phyloP scores from a whole-genome alignment of 1,140 invertebrate genomes.

The Zaprionus taronus region DNA sequence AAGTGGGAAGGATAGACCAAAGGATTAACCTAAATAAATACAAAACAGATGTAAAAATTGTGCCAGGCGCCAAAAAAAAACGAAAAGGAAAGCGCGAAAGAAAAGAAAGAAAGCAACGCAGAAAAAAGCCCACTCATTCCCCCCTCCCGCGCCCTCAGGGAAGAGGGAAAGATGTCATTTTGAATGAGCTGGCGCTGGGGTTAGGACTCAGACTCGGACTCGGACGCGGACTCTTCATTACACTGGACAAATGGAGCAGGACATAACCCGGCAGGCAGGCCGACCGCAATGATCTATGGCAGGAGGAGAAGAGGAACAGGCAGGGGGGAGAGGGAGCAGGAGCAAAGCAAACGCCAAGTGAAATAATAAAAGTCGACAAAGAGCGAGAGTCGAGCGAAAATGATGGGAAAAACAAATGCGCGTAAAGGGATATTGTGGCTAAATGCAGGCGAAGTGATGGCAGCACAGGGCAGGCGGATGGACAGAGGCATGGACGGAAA shows the following conservation, averaged over 20 bases:
- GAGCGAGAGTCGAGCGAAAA: conserved; percentile 29
- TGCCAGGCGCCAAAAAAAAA: conserved; percentile 48
- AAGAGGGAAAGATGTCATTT: conserved; percentile 60
- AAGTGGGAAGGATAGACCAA: conserved; percentile 16
- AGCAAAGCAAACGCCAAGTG: conserved; percentile 56
- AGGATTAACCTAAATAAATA: conserved; percentile 82
- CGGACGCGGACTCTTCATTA: conserved; percentile 42
- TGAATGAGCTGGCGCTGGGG: conserved; percentile 44
- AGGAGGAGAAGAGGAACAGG: conserved; percentile 49
- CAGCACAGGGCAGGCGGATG: conserved; percentile 5
- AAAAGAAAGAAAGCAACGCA: conserved; percentile 8
- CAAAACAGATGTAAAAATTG: conserved; percentile 75
- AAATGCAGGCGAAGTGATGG: conserved; percentile 49
- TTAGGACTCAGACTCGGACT: conserved; percentile 16
- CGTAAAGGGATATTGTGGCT: conserved; percentile 70
- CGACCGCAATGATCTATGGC: conserved; percentile 77
- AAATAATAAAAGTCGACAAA: conserved; percentile 69
- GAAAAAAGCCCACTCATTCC: conserved; percentile 13
- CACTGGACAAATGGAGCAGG: conserved; percentile 38
- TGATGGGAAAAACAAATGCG: conserved; percentile 47
- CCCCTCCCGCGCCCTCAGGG: not conserved
- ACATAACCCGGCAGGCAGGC: conserved; percentile 38
- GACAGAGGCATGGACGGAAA: not conserved
- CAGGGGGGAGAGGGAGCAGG: conserved; percentile 21
- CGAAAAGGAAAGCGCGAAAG: conserved; percentile 16